Evolutionary conservation across 2,113 vertebrate genomes (phyloP).

Genomic region (Mystacornis crossleyi): DNA sequence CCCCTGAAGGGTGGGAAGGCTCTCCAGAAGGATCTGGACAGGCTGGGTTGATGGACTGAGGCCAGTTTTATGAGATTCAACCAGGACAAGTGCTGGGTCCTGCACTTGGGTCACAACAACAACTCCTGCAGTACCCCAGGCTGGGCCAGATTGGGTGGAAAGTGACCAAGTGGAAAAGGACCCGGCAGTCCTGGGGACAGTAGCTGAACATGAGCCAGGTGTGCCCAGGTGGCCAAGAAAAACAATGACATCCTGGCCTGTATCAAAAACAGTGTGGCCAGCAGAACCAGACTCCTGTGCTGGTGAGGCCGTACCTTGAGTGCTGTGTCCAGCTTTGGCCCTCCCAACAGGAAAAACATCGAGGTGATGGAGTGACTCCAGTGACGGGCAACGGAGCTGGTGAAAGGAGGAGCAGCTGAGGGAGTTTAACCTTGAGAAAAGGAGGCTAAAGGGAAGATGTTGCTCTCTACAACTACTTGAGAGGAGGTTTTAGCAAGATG

Average conservation of each 20-base stretch:
- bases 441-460: neutral
- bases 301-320: accelerated
- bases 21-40: neutral
- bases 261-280: neutral
- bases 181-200: neutral
- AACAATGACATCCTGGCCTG: accelerated
- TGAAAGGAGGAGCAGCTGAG: neutral
- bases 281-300: neutral
- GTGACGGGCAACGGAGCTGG: accelerated
- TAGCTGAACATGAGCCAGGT: accelerated
- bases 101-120: neutral
- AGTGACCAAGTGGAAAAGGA: neutral
- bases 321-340: neutral
- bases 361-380: accelerated
- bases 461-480: neutral
- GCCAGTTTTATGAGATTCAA: neutral
- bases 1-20: neutral
- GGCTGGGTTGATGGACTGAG: neutral
- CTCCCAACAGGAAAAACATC: neutral
- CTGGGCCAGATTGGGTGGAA: neutral
- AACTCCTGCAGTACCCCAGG: neutral
- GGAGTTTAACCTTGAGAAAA: neutral
- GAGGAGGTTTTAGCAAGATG: neutral
- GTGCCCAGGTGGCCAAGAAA: neutral
- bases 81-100: neutral